Evolutionary conservation across 2,113 vertebrate genomes (phyloP).

Genomic region (Actenoides hombroni): DNA sequence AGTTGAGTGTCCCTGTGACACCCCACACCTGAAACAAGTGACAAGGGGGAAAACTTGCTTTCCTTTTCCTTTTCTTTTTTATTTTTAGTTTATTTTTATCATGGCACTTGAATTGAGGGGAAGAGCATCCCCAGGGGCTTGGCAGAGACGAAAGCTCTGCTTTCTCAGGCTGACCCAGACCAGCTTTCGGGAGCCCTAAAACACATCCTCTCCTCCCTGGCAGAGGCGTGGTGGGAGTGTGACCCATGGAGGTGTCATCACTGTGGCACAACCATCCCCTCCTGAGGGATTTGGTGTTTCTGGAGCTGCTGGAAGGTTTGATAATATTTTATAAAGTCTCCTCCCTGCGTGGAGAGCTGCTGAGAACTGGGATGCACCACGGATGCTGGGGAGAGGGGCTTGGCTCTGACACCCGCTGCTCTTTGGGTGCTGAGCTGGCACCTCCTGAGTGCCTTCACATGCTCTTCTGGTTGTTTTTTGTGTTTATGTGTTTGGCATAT

Average conservation of each 20-base stretch:
- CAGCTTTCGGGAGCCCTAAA: neutral
- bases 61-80: neutral
- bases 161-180: neutral
- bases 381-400: neutral
- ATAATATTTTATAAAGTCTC: neutral
- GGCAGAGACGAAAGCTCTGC: neutral
- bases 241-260: neutral
- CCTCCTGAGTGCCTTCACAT: neutral
- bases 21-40: accelerated
- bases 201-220: neutral
- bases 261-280: neutral
- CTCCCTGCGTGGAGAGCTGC: neutral
- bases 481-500: neutral
- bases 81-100: neutral
- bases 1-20: neutral
- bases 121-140: neutral
- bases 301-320: neutral
- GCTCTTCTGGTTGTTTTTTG: neutral
- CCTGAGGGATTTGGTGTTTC: neutral
- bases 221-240: neutral
- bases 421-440: neutral
- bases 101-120: accelerated
- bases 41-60: neutral
- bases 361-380: neutral
- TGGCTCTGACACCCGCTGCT: neutral